A percentile compares a stretch with the other conserved stretches of the same genome.
Conservation (phyloP, 2,888 invertebrate genomes). For the Bombyx huttoni region DNA sequence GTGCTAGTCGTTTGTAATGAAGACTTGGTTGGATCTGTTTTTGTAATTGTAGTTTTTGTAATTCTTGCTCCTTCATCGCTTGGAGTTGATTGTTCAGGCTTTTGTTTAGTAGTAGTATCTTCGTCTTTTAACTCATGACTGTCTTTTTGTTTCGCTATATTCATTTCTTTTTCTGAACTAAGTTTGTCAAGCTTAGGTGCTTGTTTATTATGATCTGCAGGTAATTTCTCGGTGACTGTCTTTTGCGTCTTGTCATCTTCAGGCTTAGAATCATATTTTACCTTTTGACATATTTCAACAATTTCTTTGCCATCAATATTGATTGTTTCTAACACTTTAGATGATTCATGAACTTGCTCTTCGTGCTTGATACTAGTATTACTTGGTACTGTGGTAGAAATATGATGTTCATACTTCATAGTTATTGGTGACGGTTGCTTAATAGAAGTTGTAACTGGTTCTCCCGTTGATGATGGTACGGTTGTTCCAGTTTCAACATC, state of each 20-base stretch:
- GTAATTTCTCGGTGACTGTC: background rate
- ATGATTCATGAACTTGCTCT: background rate
- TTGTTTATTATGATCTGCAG: background rate
- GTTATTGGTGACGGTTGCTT: no score
- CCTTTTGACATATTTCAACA: background rate
- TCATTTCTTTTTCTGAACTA: slow-evolving; percentile 4
- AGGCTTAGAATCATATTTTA: background rate
- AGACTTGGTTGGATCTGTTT: slow-evolving; percentile 23
- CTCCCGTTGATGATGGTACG: no score
- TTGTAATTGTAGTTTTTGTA: slow-evolving; percentile 26
- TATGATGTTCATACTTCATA: no score
- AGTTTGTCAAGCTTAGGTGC: slow-evolving; percentile 2
- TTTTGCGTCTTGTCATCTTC: background rate
- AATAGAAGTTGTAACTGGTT: no score
- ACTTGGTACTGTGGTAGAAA: background rate
- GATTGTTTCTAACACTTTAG: background rate
- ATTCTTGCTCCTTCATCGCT: slow-evolving; percentile 34
- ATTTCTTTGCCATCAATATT: background rate
- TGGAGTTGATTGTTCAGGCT: slow-evolving; percentile 18
- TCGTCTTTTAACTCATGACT: slow-evolving; percentile 6
- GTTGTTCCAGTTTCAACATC: background rate
- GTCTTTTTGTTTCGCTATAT: slow-evolving; percentile 1
- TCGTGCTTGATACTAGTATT: background rate
- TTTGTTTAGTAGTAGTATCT: slow-evolving; percentile 16
- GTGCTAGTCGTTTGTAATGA: background rate